Percentiles rank a stretch among this genome's conserved stretches.
phyloP scores from a whole-genome alignment of 2,888 invertebrate genomes.

The Rhabditophanes sp. region DNA sequence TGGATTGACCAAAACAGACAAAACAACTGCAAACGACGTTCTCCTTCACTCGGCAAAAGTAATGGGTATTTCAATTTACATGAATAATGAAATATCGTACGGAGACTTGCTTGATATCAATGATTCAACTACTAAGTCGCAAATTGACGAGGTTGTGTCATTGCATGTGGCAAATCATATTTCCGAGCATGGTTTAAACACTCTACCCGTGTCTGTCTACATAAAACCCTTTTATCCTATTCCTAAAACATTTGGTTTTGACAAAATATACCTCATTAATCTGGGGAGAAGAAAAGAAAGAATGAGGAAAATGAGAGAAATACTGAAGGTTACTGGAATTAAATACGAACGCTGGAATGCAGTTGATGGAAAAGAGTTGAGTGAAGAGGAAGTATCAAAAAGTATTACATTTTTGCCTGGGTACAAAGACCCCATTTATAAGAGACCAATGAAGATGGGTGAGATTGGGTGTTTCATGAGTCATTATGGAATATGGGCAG shows the following conservation, averaged over 20 bases:
- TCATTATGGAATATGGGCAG: constrained; percentile 59
- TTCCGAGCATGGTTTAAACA: constrained; percentile 18
- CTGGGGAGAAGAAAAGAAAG: constrained; percentile 66
- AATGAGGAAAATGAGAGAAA: constrained; percentile 60
- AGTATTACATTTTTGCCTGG: constrained; percentile 43
- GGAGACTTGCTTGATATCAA: constrained; percentile 66
- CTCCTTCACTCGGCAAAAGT: constrained; percentile 46
- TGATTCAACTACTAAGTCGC: constrained; percentile 8
- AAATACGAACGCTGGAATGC: constrained; percentile 26
- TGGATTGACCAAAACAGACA: constrained; percentile 53
- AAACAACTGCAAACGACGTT: constrained; percentile 16
- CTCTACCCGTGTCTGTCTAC: constrained; percentile 24
- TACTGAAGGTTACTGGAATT: constrained; percentile 56
- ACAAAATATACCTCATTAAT: constrained; percentile 72
- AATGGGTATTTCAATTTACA: constrained; percentile 54
- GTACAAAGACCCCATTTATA: constrained; percentile 48
- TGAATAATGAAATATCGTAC: constrained; percentile 66
- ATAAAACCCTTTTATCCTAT: constrained; percentile 22
- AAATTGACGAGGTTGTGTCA: background rate
- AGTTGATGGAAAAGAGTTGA: constrained; percentile 38
- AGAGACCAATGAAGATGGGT: constrained; percentile 75
- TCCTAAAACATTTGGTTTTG: constrained; percentile 20
- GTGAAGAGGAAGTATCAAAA: constrained; percentile 36
- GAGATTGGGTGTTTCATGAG: constrained; percentile 95
- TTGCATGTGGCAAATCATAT: constrained; percentile 20